Evolutionary conservation across 2,888 invertebrate genomes (phyloP).

Genomic region (Troides aeacus): DNA sequence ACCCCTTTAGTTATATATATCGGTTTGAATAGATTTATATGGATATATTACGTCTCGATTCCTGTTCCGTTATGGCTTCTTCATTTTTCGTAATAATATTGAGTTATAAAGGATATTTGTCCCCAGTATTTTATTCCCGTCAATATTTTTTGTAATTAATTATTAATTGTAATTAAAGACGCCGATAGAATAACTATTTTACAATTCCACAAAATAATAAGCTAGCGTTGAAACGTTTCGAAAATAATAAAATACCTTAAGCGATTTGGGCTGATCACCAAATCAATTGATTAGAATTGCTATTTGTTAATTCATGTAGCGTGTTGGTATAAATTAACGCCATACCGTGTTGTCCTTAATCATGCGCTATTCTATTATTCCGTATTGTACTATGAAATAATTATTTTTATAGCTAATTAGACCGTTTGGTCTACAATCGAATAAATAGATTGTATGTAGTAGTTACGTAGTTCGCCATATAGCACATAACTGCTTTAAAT

Average conservation of each 20-base stretch:
- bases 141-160: not conserved
- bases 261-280: not conserved
- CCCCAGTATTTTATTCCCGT: not conserved
- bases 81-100: not conserved
- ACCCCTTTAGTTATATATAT: too few relatives aligned
- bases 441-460: slow-evolving; percentile 28
- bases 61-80: not conserved
- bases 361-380: slow-evolving; percentile 4
- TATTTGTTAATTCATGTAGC: not conserved
- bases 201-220: not conserved
- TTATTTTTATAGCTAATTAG: slow-evolving; percentile 26
- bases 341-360: slow-evolving; percentile 17
- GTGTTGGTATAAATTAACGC: slow-evolving; percentile 2
- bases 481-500: slow-evolving; percentile 41
- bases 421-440: slow-evolving; percentile 18
- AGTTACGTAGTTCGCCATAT: slow-evolving; percentile 38
- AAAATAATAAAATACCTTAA: not conserved
- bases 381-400: slow-evolving; percentile 18
- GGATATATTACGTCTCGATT: too few relatives aligned
- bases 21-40: too few relatives aligned
- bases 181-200: not conserved
- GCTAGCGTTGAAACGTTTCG: not conserved
- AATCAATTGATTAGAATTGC: not conserved
- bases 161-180: not conserved
- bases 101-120: not conserved